Base-by-base conservation (phyloP, 2,888 invertebrate genomes). In the Callyntrura guangdongensis region DNA sequence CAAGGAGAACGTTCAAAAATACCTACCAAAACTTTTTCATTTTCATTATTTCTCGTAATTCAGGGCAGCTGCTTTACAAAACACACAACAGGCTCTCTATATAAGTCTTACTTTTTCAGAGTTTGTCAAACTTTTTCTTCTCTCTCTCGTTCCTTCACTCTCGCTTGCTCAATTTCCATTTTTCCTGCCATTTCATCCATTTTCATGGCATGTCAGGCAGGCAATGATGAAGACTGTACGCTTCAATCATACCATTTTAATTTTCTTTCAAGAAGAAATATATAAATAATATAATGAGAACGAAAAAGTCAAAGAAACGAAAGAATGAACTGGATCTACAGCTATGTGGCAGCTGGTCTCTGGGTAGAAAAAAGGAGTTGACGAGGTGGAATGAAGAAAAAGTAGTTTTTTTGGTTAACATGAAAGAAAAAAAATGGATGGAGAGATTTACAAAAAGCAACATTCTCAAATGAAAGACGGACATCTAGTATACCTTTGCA, bases 1-100 rank as follows among this genome's bases (percentile, higher is more conserved):
- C 72, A 64, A 47, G 47, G 36, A 36, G 36, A 36, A 36, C 36
- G 36, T 72, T 47, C 47, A 69, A 69, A 36, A 36, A 69, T 69
- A 64, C 6, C 9, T 22, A 36, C 64, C 36, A 36, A 36, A 9
- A 47, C 72, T 45, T 72, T 45, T 72, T 72, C 17, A 36, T 72
- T 47, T 72, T 20, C 47, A 20, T 20, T 69, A 14, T 11, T 25
- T 8, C 25, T 14, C 67, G 27, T 69, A 27, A 69, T 69, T 69
- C 67, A n/a, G 67, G 67, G 27, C 67, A 69, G 67, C 27, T 69
- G 67, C 67, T 69, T 36, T 27, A 64, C 14, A 36, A 36, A 36
- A 36, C 36, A 36, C 36, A 36, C 36, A 36, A 36, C 36, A 36
- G 36, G 36, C 36, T 36, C 36, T 36, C 36, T 36, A 2, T n/a